phyloP scores from a whole-genome alignment of 2,113 vertebrate species.

The Stictonetta naevosa region DNA sequence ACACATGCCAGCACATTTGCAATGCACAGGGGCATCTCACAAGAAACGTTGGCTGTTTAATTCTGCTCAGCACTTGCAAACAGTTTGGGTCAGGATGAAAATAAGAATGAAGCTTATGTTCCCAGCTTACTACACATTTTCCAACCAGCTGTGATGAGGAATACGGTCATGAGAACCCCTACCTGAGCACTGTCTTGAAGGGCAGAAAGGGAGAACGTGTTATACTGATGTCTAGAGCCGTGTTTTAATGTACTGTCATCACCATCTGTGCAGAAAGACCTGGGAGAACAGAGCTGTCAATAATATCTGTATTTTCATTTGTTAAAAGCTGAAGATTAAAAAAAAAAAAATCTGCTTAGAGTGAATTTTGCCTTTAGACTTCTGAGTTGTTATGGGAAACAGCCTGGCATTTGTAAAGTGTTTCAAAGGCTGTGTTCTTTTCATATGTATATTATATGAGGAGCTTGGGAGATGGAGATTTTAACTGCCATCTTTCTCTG shows the following conservation, averaged over 20 bases:
- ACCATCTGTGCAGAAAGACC: slow-evolving; percentile 44
- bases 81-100: background rate
- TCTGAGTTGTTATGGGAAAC: background rate
- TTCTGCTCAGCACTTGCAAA: background rate
- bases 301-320: background rate
- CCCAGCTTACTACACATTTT: background rate
- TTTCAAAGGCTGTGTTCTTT: background rate
- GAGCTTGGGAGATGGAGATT: background rate
- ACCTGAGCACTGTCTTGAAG: slow-evolving; percentile 16
- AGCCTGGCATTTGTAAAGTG: background rate
- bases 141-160: slow-evolving; percentile 24
- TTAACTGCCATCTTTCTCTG: slow-evolving; percentile 5
- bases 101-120: background rate
- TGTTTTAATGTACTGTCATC: background rate
- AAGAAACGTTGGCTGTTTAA: background rate
- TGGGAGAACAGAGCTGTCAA: slow-evolving; percentile 9
- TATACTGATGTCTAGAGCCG: background rate
- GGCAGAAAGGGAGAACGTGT: background rate
- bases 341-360: background rate
- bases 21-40: background rate
- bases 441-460: background rate
- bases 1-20: background rate
- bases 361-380: slow-evolving; percentile 4
- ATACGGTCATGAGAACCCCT: background rate
- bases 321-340: slow-evolving; percentile 16